Conservation (phyloP, 2,888 invertebrate genomes). For the Keiferia lycopersicella region DNA sequence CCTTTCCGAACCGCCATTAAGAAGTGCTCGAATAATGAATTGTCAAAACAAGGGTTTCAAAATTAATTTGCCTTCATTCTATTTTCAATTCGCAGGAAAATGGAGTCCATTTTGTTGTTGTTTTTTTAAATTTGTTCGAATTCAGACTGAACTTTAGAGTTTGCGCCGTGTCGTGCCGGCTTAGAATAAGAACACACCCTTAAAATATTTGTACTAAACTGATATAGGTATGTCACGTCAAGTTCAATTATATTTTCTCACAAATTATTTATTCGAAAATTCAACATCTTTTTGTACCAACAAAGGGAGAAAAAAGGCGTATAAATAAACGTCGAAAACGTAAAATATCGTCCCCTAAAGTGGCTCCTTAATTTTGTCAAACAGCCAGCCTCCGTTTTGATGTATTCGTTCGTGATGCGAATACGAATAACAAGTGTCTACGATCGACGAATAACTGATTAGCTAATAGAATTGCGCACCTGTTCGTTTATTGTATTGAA, state of each 20-base stretch:
- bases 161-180: too few species aligned
- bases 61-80: not conserved
- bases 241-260: not conserved
- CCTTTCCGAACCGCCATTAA: constrained; percentile 40
- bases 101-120: not conserved
- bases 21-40: constrained; percentile 76
- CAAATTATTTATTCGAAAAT: not conserved
- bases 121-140: not conserved
- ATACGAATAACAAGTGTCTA: constrained; percentile 39
- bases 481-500: constrained; percentile 34
- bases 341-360: constrained; percentile 16
- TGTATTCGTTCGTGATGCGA: constrained; percentile 49
- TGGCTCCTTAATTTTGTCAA: constrained; percentile 59
- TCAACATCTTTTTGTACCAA: constrained; percentile 4
- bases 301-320: not conserved
- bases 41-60: constrained; percentile 75
- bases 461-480: constrained; percentile 48
- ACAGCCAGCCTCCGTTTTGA: constrained; percentile 60
- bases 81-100: not conserved
- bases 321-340: constrained; percentile 8
- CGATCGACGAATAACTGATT: constrained; percentile 59
- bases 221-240: too few species aligned
- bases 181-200: too few species aligned
- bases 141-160: too few species aligned
- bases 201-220: too few species aligned